Conservation (phyloP, 2,888 invertebrate genomes). For the Argyra leucocephala region DNA sequence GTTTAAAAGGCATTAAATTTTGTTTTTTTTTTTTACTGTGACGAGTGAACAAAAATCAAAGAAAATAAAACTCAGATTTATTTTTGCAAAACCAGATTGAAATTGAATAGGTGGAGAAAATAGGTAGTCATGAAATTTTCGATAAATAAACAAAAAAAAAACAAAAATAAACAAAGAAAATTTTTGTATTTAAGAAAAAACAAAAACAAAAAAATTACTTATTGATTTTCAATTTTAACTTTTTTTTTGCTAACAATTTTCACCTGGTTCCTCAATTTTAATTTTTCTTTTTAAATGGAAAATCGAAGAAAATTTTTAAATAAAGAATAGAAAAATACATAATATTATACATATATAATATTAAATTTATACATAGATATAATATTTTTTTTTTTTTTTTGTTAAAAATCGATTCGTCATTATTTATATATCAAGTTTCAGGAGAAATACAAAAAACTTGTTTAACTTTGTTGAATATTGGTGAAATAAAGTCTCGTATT, state of each 20-base stretch:
- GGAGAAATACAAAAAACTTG: no score
- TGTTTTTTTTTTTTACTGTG: no score
- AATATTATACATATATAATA: no score
- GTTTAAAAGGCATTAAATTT: slow-evolving; percentile 1
- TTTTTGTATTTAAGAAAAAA: not conserved
- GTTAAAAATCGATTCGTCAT: no score
- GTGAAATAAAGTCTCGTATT: no score
- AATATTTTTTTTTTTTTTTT: no score
- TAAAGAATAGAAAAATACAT: no score
- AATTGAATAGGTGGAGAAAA: no score
- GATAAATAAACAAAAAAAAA: not conserved
- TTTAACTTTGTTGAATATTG: no score
- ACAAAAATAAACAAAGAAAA: not conserved
- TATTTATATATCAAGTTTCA: no score
- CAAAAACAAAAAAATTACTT: not conserved
- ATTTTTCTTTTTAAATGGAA: not conserved
- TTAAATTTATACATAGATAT: no score
- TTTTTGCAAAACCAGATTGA: not conserved
- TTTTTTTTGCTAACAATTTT: slow-evolving; percentile 2
- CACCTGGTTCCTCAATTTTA: not conserved
- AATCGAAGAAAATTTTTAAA: no score
- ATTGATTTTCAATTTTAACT: slow-evolving; percentile 2
- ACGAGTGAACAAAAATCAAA: not conserved
- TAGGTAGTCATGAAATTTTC: not conserved
- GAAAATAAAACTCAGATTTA: not conserved